Evolutionary conservation across 2,797 vertebrate species (phyloP).

Genomic region (Tadarida brasiliensis): DNA sequence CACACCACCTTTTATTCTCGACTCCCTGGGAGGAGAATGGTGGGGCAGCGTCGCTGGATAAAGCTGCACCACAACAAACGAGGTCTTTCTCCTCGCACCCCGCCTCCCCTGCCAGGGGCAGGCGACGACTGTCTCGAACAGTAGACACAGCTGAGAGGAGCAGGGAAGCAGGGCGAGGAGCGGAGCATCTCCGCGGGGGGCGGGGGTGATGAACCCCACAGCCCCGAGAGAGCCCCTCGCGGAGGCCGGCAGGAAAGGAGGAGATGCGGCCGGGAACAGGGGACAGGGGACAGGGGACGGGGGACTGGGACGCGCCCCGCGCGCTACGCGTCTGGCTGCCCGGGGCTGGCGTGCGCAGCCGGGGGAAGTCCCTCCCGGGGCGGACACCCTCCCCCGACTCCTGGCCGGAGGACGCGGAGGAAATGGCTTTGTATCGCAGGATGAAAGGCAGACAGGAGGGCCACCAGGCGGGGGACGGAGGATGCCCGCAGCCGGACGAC

Average conservation of each 20-base stretch:
- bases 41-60: background rate
- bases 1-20: constrained; percentile 55
- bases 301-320: background rate
- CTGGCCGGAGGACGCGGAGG: constrained; percentile 61
- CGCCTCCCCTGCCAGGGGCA: constrained; percentile 59
- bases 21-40: background rate
- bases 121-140: constrained; percentile 55
- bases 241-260: background rate
- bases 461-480: background rate
- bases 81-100: constrained; percentile 64
- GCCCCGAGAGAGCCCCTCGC: background rate
- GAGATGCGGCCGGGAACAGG: background rate
- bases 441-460: constrained; percentile 62
- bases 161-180: background rate
- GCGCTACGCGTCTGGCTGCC: background rate
- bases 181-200: background rate
- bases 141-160: constrained; percentile 41
- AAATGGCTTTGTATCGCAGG: constrained; percentile 79
- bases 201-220: background rate
- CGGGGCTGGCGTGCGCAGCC: background rate
- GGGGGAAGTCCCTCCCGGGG: constrained; percentile 29
- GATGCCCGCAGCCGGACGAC: constrained; percentile 34
- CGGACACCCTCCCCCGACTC: constrained; percentile 51
- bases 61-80: constrained; percentile 55
- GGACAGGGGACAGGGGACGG: rapidly evolving